These are phyloP conservation scores for Hypselothyrea guttata DNA, from an alignment of 2,888 invertebrate genomes.

Conservation along the genomic window DNA sequence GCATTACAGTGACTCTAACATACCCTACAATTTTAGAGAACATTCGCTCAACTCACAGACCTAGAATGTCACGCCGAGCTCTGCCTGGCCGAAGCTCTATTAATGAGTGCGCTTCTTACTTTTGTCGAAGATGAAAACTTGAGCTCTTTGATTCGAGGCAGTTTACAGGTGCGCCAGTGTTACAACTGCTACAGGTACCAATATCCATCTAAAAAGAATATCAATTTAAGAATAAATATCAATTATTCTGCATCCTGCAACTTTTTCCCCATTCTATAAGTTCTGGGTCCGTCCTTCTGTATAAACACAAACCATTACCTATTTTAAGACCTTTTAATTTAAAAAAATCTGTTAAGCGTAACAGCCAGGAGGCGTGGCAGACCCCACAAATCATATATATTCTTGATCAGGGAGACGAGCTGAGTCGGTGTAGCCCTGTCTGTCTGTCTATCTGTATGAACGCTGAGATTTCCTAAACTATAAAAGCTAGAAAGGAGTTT, in stretches of 20 bases:
- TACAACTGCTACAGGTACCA: slow-evolving; percentile 96
- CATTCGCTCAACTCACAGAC: slow-evolving; percentile 90
- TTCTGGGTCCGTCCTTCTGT: no score
- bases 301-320: no score
- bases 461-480: background rate
- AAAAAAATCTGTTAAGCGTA: slow-evolving; percentile 68
- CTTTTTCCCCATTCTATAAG: no score
- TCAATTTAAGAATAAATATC: no score
- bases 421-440: no score
- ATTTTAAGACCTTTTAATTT: no score
- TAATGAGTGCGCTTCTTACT: slow-evolving; percentile 93
- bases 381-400: background rate
- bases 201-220: no score
- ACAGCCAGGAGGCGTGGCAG: background rate
- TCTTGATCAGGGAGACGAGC: background rate
- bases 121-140: slow-evolving; percentile 98
- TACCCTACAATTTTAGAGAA: slow-evolving; percentile 82
- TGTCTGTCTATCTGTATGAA: no score
- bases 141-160: slow-evolving; percentile 95
- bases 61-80: slow-evolving; percentile 96
- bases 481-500: background rate
- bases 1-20: no score
- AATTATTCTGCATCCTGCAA: no score
- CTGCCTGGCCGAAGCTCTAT: slow-evolving; percentile 95
- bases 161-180: slow-evolving; percentile 94